Evolutionary conservation across 2,797 vertebrate species (phyloP).

Genomic region (Acanthornis magna): DNA sequence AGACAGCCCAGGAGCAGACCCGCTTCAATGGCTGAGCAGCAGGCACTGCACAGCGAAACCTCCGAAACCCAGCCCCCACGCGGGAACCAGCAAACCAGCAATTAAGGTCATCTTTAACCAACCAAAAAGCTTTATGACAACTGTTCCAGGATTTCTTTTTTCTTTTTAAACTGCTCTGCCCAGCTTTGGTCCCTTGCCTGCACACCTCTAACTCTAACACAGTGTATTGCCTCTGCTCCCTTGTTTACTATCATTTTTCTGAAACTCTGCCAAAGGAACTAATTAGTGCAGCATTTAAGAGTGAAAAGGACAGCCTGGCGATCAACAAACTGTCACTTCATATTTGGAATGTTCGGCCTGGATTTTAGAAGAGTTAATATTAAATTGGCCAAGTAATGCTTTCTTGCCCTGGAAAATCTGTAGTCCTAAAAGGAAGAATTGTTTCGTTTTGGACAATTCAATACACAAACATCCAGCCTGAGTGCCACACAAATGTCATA

Average conservation of each 20-base stretch:
- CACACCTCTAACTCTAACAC: background rate
- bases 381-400: background rate
- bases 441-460: background rate
- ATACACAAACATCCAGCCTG: background rate
- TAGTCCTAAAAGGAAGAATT: background rate
- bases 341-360: background rate
- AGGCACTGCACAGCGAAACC: background rate
- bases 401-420: background rate
- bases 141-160: background rate
- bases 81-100: background rate
- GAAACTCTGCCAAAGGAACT: background rate
- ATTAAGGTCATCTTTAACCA: background rate
- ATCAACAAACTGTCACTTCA: background rate
- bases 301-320: background rate
- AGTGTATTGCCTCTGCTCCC: accelerated
- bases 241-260: background rate
- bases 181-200: background rate
- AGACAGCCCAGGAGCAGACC: too few species aligned
- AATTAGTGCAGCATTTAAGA: background rate
- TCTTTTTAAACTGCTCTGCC: background rate
- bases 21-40: background rate
- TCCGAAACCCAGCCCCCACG: accelerated
- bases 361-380: background rate
- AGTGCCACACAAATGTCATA: background rate
- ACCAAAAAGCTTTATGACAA: background rate